A percentile compares a stretch with the other conserved stretches of the same genome.
These are phyloP conservation scores for Ptilonorhynchus violaceus DNA, from an alignment of 2,113 vertebrate species.

Conservation along the genomic window DNA sequence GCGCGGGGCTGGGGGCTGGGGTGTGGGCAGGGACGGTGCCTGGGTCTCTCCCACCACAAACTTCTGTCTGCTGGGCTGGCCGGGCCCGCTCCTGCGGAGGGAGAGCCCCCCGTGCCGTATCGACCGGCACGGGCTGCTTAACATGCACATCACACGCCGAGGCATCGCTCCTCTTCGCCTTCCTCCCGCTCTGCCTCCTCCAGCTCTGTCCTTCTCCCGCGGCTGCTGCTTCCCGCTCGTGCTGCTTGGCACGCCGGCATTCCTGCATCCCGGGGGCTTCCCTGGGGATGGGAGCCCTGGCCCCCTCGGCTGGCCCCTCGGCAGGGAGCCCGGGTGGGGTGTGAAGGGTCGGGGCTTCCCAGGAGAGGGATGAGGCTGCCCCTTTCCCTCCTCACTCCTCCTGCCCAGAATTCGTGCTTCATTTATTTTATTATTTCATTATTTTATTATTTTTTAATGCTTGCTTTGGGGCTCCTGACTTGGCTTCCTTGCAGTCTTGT, in stretches of 20 bases:
- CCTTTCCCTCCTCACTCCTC: neutral
- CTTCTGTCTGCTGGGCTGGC: slow-evolving; percentile 45
- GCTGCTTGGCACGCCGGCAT: neutral
- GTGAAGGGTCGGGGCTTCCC: neutral
- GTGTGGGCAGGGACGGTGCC: fast-evolving
- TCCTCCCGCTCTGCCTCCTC: slow-evolving; percentile 40
- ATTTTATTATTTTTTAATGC: neutral
- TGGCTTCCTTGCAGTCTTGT: neutral
- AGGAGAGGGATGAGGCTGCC: neutral
- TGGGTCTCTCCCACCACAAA: neutral
- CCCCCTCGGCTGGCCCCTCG: neutral
- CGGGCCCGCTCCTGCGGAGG: neutral
- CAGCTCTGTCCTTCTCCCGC: neutral
- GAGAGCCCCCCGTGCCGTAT: neutral
- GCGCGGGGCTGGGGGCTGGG: neutral
- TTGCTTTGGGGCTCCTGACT: neutral
- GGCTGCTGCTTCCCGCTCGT: neutral
- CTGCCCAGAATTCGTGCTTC: neutral
- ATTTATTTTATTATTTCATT: neutral
- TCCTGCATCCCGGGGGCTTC: neutral
- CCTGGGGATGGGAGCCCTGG: neutral
- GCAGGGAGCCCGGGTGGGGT: neutral
- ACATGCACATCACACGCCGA: slow-evolving; percentile 66
- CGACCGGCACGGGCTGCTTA: slow-evolving; percentile 54
- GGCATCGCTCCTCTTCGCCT: slow-evolving; percentile 48